A percentile compares a stretch with the other conserved stretches of the same genome.
Conservation (phyloP, 2,888 invertebrate genomes). For the Meiosimyza decipiens region DNA sequence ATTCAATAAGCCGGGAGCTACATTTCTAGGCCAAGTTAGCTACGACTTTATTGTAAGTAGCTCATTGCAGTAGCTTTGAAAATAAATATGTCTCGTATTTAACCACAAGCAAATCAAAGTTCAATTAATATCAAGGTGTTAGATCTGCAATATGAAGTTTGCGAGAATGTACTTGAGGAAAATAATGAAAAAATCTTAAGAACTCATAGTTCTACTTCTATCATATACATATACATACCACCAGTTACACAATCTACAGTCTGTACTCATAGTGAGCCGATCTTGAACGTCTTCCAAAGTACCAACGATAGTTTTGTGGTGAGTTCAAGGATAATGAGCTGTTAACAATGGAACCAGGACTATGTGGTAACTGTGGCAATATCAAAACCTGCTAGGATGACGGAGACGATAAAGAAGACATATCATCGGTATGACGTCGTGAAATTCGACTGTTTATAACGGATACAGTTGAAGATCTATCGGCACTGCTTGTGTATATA, state of each 20-base stretch:
- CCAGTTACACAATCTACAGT: constrained; percentile 51
- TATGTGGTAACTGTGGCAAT: constrained; percentile 58
- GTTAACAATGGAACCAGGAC: constrained; percentile 58
- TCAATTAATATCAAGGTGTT: no score
- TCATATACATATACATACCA: not conserved
- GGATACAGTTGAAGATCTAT: constrained; percentile 41
- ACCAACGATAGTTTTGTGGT: constrained; percentile 60
- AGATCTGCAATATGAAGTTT: no score
- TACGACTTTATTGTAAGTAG: no score
- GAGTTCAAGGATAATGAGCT: constrained; percentile 45
- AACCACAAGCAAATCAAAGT: no score
- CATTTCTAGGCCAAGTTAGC: no score
- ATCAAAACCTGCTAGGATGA: constrained; percentile 64
- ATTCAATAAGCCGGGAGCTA: no score
- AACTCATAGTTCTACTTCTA: no score
- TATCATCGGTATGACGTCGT: constrained; percentile 55
- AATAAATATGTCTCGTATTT: no score
- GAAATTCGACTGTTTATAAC: constrained; percentile 52
- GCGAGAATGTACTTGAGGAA: no score
- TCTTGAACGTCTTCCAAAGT: constrained; percentile 64
- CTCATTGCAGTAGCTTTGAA: no score
- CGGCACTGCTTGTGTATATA: constrained; percentile 38
- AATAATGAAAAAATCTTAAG: no score
- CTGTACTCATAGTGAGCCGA: constrained; percentile 66
- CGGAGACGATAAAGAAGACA: constrained; percentile 49